A percentile compares a stretch with the other conserved stretches of the same genome.
phyloP scores from a whole-genome alignment of 2,113 vertebrate genomes.

The Elachura formosa region DNA sequence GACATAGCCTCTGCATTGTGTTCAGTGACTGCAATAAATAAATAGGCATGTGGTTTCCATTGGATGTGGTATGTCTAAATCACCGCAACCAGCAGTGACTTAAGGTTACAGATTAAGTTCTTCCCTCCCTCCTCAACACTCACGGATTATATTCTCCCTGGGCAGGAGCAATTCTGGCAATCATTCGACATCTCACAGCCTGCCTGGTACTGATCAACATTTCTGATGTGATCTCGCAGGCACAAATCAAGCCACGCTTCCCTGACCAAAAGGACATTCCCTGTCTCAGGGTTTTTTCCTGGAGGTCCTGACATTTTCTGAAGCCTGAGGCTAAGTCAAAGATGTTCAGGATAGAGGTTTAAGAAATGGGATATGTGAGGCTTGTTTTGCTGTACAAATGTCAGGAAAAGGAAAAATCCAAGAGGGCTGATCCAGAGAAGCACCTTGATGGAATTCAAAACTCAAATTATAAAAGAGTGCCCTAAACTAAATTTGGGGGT shows the following conservation, averaged over 20 bases:
- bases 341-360: neutral
- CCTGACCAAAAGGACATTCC: neutral
- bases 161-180: conserved; percentile 36
- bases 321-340: conserved; percentile 3
- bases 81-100: neutral
- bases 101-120: neutral
- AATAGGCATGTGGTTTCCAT: conserved; percentile 8
- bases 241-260: conserved; percentile 26
- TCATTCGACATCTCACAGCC: conserved; percentile 47
- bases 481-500: neutral
- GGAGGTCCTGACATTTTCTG: conserved; percentile 43
- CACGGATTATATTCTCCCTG: neutral
- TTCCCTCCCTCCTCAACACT: neutral
- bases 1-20: neutral
- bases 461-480: neutral
- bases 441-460: neutral
- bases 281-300: neutral
- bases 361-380: neutral
- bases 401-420: neutral
- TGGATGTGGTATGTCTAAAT: neutral
- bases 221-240: conserved; percentile 24
- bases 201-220: conserved; percentile 30
- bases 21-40: neutral
- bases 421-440: neutral
- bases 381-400: neutral